Evolutionary conservation across 1,140 invertebrate genomes (phyloP).

Genomic region (Drosophila sulfurigaster): DNA sequence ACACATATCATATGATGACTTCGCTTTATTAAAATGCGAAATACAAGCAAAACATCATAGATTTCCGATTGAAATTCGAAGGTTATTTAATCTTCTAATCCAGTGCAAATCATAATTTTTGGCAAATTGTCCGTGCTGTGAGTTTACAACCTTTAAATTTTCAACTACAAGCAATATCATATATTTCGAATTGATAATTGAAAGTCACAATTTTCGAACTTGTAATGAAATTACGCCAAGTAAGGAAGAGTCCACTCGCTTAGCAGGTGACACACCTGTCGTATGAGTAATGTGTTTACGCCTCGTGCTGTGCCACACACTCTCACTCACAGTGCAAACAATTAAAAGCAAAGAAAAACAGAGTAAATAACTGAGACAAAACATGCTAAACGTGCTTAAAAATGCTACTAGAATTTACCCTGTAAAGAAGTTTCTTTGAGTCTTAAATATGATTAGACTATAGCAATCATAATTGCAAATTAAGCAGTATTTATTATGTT

Average conservation of each 20-base stretch:
- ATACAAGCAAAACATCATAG: no score
- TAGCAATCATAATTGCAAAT: neutral
- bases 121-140: no score
- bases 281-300: slow-evolving; percentile 58
- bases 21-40: no score
- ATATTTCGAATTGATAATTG: slow-evolving; percentile 8
- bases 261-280: slow-evolving; percentile 58
- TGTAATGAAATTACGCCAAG: slow-evolving; percentile 57
- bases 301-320: slow-evolving; percentile 30
- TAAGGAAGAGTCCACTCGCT: slow-evolving; percentile 14
- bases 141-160: no score
- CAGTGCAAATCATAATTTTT: no score
- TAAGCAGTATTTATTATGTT: neutral
- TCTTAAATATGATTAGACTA: neutral
- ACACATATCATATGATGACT: slow-evolving; percentile 4
- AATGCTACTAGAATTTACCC: neutral
- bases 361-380: slow-evolving; percentile 16
- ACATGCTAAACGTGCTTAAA: neutral
- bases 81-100: no score
- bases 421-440: no score
- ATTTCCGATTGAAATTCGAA: no score
- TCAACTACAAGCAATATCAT: no score
- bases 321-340: slow-evolving; percentile 21
- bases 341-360: slow-evolving; percentile 38
- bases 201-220: slow-evolving; percentile 44